Conservation (phyloP, 2,113 vertebrate genomes). For the Chloroceryle aenea region DNA sequence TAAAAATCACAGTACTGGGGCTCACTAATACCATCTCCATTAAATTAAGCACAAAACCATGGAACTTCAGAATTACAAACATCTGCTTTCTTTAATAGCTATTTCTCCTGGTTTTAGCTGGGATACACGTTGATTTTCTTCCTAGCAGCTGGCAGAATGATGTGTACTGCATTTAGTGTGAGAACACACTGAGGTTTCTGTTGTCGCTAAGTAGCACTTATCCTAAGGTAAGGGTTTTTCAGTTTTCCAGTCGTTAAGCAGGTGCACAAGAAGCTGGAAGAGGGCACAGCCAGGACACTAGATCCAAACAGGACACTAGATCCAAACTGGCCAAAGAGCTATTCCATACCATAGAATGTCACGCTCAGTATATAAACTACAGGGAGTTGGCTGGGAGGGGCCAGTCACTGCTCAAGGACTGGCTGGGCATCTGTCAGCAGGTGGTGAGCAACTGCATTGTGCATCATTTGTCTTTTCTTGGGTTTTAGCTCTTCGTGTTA, state of each 20-base stretch:
- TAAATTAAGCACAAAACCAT: not conserved
- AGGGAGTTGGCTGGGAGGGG: too few relatives aligned
- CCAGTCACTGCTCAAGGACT: too few relatives aligned
- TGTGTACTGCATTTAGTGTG: not conserved
- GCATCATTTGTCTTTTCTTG: not conserved
- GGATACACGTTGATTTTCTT: not conserved
- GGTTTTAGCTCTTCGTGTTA: not conserved
- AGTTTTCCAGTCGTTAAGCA: not conserved
- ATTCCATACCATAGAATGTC: too few relatives aligned
- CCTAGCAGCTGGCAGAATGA: not conserved
- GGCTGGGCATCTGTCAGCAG: not conserved
- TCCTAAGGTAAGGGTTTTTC: not conserved
- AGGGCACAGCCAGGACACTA: not conserved
- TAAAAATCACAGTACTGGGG: not conserved
- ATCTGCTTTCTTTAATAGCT: not conserved
- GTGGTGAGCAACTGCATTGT: not conserved
- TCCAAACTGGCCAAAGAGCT: too few relatives aligned
- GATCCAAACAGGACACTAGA: too few relatives aligned
- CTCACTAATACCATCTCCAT: not conserved
- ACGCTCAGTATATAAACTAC: too few relatives aligned
- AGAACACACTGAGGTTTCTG: not conserved
- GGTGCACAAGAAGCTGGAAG: not conserved
- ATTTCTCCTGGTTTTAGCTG: not conserved
- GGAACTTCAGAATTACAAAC: not conserved
- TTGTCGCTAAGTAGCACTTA: not conserved